A percentile compares a stretch with the other conserved stretches of the same genome.
These are phyloP conservation scores for Heliconius congener DNA, from an alignment of 1,140 invertebrate genomes.

Conservation along the genomic window DNA sequence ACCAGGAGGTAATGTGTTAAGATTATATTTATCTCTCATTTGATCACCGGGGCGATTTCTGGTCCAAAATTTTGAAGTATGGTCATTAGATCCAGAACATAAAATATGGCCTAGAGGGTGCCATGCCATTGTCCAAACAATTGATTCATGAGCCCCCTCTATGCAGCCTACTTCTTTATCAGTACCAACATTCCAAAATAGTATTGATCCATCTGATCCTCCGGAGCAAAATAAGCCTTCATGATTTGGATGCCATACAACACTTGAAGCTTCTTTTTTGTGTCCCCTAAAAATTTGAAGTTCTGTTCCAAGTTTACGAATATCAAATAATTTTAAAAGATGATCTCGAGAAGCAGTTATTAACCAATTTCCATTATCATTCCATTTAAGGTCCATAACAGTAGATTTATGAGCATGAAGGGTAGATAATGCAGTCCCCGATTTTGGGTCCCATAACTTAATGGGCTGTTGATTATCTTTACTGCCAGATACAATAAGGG, in stretches of 20 bases:
- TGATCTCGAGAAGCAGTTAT: slow-evolving; percentile 99
- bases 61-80: slow-evolving; percentile 99
- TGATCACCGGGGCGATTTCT: slow-evolving; percentile 98
- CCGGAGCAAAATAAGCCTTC: slow-evolving; percentile 98
- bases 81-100: slow-evolving; percentile 98
- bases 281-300: slow-evolving; percentile 98
- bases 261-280: slow-evolving; percentile 98
- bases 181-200: slow-evolving; percentile 99
- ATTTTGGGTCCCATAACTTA: slow-evolving; percentile 99
- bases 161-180: slow-evolving; percentile 99
- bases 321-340: slow-evolving; percentile 98
- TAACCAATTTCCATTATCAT: slow-evolving; percentile 99
- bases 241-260: slow-evolving; percentile 99
- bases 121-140: slow-evolving; percentile 99
- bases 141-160: slow-evolving; percentile 99
- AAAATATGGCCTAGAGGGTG: slow-evolving; percentile 99
- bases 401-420: slow-evolving; percentile 99
- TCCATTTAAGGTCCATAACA: slow-evolving; percentile 99
- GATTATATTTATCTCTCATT: slow-evolving; percentile 98
- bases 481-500: slow-evolving; percentile 97
- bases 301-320: slow-evolving; percentile 96
- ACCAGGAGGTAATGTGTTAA: slow-evolving; percentile 94
- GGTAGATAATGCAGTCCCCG: slow-evolving; percentile 93
- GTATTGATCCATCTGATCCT: slow-evolving; percentile 97
- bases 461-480: slow-evolving; percentile 99